Evolutionary conservation across 2,797 vertebrate species (phyloP), one percentile per base, ranked within the genome.

Genomic region (Catostomus latipinnis): DNA sequence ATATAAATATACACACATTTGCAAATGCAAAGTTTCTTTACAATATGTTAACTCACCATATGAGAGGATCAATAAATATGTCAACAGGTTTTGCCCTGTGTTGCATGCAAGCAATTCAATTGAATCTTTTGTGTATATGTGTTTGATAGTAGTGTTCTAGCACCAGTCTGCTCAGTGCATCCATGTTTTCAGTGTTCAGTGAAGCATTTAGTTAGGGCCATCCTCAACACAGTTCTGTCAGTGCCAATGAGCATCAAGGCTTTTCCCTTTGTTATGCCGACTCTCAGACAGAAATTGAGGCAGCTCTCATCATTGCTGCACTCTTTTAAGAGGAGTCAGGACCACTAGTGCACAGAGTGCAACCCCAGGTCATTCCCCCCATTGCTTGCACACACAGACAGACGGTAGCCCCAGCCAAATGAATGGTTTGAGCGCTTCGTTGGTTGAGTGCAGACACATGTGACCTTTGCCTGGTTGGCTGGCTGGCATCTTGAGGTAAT

Each of bases 141-240:
- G 84, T 89, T 74, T 84, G 76, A 84, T 76, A 10, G 10, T 53
- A 80, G 73, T 80, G 83, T 85, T 83, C 84, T 86, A 86, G 86
- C 85, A 89, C 88, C 86, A 83, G 71, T 88, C 82, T 71, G 73
- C 80, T 90, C 83, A 66, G 54, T 46, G 57, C 86, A 76, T 85
- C 82, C 48, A 53, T 84, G 34, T 34, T 34, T 34, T 34, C 34
- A 34, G 34, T 34, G 84, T 80, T 86, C 88, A 88, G 75, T 66
- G 82, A 88, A 90, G 91, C 91, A 81, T 92, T 88, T 90, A 86
- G 85, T 83, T 81, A 85, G 88, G 92, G 93, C 94, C 92, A 94
- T 86, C 86, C 85, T 86, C 83, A 88, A 90, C 88, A 87, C 91
- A 91, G 87, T 88, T 89, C 90, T 92, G 93, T 94, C 94, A 92